Conservation (phyloP, 2,888 invertebrate genomes). For the Cerastoderma edule region DNA sequence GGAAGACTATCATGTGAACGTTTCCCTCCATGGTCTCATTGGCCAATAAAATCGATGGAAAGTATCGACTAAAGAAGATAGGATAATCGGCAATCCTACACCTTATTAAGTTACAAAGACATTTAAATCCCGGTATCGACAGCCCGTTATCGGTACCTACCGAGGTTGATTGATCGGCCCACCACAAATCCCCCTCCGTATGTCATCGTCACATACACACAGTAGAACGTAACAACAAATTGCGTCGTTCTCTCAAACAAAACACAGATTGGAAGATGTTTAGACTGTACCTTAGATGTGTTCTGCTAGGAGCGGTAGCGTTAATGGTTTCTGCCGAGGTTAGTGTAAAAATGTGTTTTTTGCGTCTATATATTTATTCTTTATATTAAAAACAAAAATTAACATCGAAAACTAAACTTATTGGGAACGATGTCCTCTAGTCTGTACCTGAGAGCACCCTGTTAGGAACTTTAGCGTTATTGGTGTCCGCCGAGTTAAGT, state of each 20-base stretch:
- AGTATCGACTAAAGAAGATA: constrained; percentile 13
- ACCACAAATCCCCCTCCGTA: not conserved
- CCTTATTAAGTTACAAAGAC: constrained; percentile 25
- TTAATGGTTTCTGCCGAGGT: not conserved
- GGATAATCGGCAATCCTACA: not conserved
- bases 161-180: not conserved
- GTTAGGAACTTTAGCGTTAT: too few relatives aligned
- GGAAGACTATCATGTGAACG: too few relatives aligned
- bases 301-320: not conserved
- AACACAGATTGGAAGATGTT: not conserved
- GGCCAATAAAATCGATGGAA: constrained; percentile 4
- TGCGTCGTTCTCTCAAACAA: not conserved
- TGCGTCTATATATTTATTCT: too few relatives aligned
- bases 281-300: not conserved
- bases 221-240: not conserved
- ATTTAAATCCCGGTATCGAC: constrained; percentile 23
- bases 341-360: too few relatives aligned
- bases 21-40: too few relatives aligned
- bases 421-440: too few relatives aligned
- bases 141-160: not conserved
- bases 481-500: too few relatives aligned
- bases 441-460: too few relatives aligned
- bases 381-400: too few relatives aligned
- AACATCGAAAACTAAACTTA: too few relatives aligned
- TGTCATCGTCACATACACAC: not conserved